These are phyloP conservation scores for Dolomedes plantarius DNA, from an alignment of 2,888 invertebrate species.

Conservation along the genomic window DNA sequence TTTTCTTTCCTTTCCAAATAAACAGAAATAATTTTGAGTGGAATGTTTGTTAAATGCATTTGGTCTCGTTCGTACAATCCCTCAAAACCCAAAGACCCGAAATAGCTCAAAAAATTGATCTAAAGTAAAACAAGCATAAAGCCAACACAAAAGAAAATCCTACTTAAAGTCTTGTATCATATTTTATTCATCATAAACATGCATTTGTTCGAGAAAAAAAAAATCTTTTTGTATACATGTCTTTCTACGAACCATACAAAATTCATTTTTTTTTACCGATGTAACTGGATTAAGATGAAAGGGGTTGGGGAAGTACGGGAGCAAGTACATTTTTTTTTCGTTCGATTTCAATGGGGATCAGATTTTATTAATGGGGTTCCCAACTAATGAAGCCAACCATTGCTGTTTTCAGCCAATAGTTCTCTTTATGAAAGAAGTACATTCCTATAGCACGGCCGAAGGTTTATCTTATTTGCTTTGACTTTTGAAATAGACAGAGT, in stretches of 20 bases:
- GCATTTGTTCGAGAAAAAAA: background rate
- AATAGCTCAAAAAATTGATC: background rate
- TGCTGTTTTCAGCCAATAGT: constrained; percentile 15
- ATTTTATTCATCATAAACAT: constrained; percentile 7
- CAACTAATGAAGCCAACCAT: constrained; percentile 10
- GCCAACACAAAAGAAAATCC: background rate
- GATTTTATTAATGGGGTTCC: constrained; percentile 16
- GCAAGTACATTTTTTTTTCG: background rate
- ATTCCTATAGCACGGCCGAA: background rate
- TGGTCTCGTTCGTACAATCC: no score
- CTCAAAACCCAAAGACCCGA: background rate
- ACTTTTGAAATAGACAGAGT: background rate
- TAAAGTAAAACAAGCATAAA: background rate
- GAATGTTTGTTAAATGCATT: no score
- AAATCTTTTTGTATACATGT: background rate
- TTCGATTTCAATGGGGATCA: background rate
- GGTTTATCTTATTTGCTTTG: background rate
- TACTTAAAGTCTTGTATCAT: background rate
- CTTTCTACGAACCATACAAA: background rate
- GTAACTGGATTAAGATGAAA: constrained; percentile 13
- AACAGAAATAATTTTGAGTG: no score
- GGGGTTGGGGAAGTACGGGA: background rate
- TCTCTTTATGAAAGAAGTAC: background rate
- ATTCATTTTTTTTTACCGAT: background rate
- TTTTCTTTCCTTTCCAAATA: no score